Base-by-base conservation (phyloP, 2,797 vertebrate species). In the Melanotaenia parkinsoni region DNA sequence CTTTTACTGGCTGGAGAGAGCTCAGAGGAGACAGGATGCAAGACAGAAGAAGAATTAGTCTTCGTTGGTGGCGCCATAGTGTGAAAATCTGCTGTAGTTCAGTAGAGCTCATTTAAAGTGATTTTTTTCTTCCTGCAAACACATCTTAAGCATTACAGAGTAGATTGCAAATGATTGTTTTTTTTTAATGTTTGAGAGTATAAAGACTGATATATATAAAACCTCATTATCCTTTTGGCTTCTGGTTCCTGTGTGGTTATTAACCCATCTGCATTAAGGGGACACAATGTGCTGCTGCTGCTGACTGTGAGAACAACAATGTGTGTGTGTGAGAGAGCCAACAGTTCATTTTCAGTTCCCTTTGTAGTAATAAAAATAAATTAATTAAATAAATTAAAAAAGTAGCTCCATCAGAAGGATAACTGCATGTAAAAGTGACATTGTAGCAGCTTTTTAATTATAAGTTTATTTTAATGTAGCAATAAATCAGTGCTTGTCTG, bases 121-220 rank as follows among this genome's bases (percentile, higher is more conserved):
- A 56, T 56, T 54, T 26, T 54, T 50, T 51, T 51, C 47, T 22
- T 28, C 51, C 51, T 26, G 24, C 51, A 54, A 54, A 54, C 53
- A 54, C 24, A 28, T 28, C 13, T 56, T 16, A 56, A 18, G 26
- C 26, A 30, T 30, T 18, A 56, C 26, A 56, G 24, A 56, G 24
- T 14, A 28, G 26, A 14, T 56, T 5, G 16, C 53, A 56, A 56
- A 56, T 14, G 1, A 28, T 13, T 54, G 5, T 28, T 4, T 5
- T 53, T 26, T 51, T n/a, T 11, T 13, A 50, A 9, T 18, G 16
- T 50, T 10, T 26, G 22, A 53, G 22, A 24, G 37, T 22, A 53
- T 28, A 54, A 26, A 54, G 1, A 26, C 12, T 10, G 22, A 12
- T 9, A 24, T 11, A 24, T 11, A 53, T 53, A 12, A 53, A 53